Evolutionary conservation across 2,888 invertebrate species (phyloP).

Genomic region (Epistrophe eligans): DNA sequence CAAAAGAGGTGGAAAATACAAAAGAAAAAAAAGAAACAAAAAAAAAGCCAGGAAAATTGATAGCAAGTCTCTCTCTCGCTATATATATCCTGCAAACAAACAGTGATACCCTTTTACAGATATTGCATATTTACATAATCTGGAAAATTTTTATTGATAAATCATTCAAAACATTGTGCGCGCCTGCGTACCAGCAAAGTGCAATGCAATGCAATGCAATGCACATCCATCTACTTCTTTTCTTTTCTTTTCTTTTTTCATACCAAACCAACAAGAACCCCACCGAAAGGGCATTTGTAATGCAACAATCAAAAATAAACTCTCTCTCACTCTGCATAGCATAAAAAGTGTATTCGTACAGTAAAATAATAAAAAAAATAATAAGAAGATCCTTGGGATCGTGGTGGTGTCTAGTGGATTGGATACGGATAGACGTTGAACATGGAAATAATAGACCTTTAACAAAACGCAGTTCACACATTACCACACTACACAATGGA

Average conservation of each 20-base stretch:
- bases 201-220: neutral
- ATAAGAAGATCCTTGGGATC: constrained; percentile 25
- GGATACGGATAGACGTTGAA: constrained; percentile 54
- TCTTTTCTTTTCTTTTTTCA: neutral
- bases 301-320: neutral
- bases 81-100: constrained; percentile 54
- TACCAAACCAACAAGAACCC: neutral
- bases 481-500: constrained; percentile 73
- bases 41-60: constrained; percentile 45
- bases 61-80: constrained; percentile 16
- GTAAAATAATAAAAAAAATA: neutral
- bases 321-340: neutral
- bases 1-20: neutral
- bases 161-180: constrained; percentile 64
- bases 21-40: neutral
- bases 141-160: constrained; percentile 72
- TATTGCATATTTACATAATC: constrained; percentile 75
- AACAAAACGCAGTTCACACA: constrained; percentile 76
- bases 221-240: constrained; percentile 12
- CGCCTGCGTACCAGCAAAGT: constrained; percentile 27
- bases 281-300: constrained; percentile 5
- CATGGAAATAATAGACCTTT: constrained; percentile 76
- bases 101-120: constrained; percentile 76
- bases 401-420: constrained; percentile 26
- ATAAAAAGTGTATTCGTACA: neutral